Base-by-base conservation (phyloP, 1,140 invertebrate genomes). In the Calycopis cecrops region DNA sequence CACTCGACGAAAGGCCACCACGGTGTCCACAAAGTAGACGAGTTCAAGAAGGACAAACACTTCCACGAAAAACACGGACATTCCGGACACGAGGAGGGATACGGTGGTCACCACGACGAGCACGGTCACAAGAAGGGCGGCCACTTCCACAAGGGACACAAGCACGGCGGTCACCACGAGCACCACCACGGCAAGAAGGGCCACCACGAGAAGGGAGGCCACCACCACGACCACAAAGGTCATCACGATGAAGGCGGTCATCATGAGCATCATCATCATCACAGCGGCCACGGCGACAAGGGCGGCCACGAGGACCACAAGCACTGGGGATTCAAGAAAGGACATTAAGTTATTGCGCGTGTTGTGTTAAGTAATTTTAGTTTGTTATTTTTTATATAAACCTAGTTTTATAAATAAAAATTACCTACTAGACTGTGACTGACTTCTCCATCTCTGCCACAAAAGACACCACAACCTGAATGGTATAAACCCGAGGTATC, bases 61-160 rank as follows among this genome's bases (percentile, higher is more conserved):
- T 94, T 94, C 85, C 94, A 94, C 67, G 92, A 94, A 40, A 93
- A 94, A 63, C 90, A 89, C 63, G 92, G 94, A 63, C 93, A 93
- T 50, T 91, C 91, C 9, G 93, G 93, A 0, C 89, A 90, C 58
- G 89, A 93, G 62, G 88, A 90, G 67, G 85, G 88, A 16, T 89
- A 93, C 65, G 93, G 92, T 0, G 88, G 90, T 17, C 90, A 90
- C 61, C 91, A 93, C 57, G 89, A 91, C 33, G 89, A 91, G 48
- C 92, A 93, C 48, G 90, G 90, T 10, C 90, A 90, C 60, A 92
- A 94, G 63, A 90, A 92, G 63, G 92, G 92, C 4, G 88, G 90
- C 28, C 90, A 91, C 62, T 91, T 93, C 79, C 93, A 93, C 63
- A 91, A 92, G 2, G 90, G 89, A 1, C 90, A 91, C 52, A 89